Conservation (phyloP, 2,888 invertebrate species). For the Lochmaea crataegi region DNA sequence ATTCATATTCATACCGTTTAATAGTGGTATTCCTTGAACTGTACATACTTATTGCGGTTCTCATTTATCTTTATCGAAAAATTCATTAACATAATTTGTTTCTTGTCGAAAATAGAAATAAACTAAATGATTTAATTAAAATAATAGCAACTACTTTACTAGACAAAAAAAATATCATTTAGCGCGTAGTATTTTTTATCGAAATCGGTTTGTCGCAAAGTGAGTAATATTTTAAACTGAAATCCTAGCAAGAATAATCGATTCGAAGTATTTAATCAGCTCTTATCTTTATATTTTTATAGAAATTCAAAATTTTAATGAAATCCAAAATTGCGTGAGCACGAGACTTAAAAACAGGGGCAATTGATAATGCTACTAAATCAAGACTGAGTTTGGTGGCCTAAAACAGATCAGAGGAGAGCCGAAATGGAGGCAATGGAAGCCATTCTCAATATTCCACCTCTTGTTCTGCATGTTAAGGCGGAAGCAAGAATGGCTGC, state of each 20-base stretch:
- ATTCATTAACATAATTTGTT: constrained; percentile 16
- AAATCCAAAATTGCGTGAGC: background rate
- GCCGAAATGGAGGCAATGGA: too few relatives aligned
- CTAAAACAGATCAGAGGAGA: too few relatives aligned
- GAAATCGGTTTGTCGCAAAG: background rate
- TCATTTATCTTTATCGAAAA: constrained; percentile 22
- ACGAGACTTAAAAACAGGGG: background rate
- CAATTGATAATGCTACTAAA: background rate
- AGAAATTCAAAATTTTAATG: background rate
- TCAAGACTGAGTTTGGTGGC: too few relatives aligned
- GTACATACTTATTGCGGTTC: constrained; percentile 19
- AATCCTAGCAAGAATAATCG: background rate
- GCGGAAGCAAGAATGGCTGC: too few relatives aligned
- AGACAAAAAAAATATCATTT: background rate
- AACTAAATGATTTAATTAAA: background rate
- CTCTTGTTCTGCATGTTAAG: too few relatives aligned
- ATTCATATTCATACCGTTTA: constrained; percentile 19
- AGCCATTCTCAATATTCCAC: too few relatives aligned
- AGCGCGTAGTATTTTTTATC: background rate
- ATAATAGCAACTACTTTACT: background rate
- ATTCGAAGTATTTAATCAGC: background rate
- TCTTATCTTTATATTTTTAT: background rate
- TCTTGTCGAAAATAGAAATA: constrained; percentile 1
- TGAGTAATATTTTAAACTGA: too few relatives aligned
- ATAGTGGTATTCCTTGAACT: constrained; percentile 30